Conservation (phyloP, 2,797 vertebrate species). For the Alexandromys oeconomus region DNA sequence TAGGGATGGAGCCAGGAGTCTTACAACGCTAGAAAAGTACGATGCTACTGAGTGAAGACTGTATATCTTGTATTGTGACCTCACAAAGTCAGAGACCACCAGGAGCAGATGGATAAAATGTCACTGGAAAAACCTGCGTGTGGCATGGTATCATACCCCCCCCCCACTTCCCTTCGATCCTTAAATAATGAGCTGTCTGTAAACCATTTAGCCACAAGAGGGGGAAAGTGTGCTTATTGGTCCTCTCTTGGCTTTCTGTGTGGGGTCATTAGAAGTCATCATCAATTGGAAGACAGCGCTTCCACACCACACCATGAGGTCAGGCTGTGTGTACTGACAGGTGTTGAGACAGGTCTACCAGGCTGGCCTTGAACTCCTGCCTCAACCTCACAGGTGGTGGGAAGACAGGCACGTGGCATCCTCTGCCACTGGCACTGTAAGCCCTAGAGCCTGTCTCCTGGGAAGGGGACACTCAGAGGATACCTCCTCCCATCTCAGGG, state of each 20-base stretch:
- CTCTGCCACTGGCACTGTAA: not conserved
- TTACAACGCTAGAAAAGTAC: not conserved
- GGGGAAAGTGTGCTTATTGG: not conserved
- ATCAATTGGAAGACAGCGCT: not conserved
- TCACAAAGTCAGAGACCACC: not conserved
- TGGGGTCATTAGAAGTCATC: too few relatives aligned
- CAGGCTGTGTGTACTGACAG: not conserved
- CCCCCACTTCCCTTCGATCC: not conserved
- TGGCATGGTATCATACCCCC: not conserved
- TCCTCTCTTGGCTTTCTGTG: not conserved
- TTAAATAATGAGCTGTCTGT: not conserved
- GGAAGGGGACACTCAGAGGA: not conserved
- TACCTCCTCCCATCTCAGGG: not conserved
- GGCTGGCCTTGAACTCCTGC: not conserved
- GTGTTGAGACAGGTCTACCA: not conserved
- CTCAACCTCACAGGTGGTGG: not conserved
- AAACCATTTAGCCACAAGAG: not conserved
- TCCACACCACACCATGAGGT: not conserved
- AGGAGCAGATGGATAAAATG: not conserved
- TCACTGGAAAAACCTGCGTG: not conserved
- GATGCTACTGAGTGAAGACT: not conserved
- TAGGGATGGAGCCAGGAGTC: not conserved
- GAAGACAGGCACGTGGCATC: not conserved
- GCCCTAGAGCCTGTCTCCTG: not conserved
- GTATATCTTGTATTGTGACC: not conserved